A percentile compares a stretch with the other conserved stretches of the same genome.
Evolutionary conservation across 2,113 vertebrate genomes (phyloP).

Genomic region (Microcebus murinus): DNA sequence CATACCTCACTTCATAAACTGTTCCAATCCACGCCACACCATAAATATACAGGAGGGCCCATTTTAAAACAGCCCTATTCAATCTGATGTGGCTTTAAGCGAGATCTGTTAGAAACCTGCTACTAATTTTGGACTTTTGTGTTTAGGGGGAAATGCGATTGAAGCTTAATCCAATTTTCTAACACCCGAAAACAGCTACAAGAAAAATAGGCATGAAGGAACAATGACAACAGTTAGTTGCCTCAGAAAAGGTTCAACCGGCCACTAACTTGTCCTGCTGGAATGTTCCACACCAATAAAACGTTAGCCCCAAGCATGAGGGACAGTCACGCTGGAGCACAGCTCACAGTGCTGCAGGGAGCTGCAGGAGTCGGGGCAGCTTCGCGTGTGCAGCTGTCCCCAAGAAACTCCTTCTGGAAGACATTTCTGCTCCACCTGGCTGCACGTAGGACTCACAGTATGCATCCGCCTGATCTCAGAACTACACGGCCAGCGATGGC

Average conservation of each 20-base stretch:
- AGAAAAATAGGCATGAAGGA: conserved; percentile 53
- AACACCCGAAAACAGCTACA: conserved; percentile 69
- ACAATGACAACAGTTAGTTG: not conserved
- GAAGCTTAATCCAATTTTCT: conserved; percentile 83
- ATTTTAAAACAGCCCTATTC: conserved; percentile 69
- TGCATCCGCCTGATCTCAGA: no score
- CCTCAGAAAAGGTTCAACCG: not conserved
- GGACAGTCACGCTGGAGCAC: not conserved
- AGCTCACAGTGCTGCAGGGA: not conserved
- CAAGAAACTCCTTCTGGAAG: not conserved
- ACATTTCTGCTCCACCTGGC: not conserved
- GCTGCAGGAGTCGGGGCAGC: not conserved
- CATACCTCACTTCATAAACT: conserved; percentile 62
- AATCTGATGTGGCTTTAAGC: conserved; percentile 78
- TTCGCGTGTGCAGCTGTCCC: no score
- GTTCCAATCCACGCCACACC: not conserved
- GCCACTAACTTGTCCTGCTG: not conserved
- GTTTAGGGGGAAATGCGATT: conserved; percentile 78
- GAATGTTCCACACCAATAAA: conserved; percentile 7
- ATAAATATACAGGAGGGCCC: not conserved
- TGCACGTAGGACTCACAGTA: rapidly evolving
- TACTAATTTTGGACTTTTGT: conserved; percentile 80
- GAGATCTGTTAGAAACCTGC: conserved; percentile 79
- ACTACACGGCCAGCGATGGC: rapidly evolving
- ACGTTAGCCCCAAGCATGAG: not conserved